Evolutionary conservation across 2,888 invertebrate genomes (phyloP).

Genomic region (Xanthorhoe spadicearia): DNA sequence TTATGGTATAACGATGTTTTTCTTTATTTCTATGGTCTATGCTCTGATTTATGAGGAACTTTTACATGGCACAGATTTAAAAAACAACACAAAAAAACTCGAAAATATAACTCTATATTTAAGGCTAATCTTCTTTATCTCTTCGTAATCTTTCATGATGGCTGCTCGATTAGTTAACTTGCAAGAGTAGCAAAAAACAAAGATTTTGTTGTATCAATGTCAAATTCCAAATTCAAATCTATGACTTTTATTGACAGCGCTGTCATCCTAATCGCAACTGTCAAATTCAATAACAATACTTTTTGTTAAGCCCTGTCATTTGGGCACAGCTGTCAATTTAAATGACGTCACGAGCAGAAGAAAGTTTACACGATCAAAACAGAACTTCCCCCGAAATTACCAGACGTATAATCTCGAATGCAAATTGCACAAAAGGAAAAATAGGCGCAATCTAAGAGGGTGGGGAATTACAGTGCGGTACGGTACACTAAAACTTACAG

Average conservation of each 20-base stretch:
- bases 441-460: conserved; percentile 50
- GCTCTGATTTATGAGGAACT: background rate
- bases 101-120: no score
- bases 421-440: conserved; percentile 56
- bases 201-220: no score
- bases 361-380: conserved; percentile 25
- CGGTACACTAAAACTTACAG: conserved; percentile 24
- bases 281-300: background rate
- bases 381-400: conserved; percentile 54
- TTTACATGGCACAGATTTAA: background rate
- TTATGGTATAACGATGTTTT: conserved; percentile 9
- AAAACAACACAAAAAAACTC: background rate
- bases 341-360: background rate
- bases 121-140: no score
- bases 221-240: no score
- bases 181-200: no score
- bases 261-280: background rate
- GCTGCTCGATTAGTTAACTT: no score
- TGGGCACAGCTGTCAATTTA: background rate
- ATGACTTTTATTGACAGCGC: no score
- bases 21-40: background rate
- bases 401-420: conserved; percentile 59
- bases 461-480: conserved; percentile 32
- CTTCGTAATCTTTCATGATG: no score
- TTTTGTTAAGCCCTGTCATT: background rate